phyloP scores from a whole-genome alignment of 2,888 invertebrate genomes.

The Caenorhabditis sinica region DNA sequence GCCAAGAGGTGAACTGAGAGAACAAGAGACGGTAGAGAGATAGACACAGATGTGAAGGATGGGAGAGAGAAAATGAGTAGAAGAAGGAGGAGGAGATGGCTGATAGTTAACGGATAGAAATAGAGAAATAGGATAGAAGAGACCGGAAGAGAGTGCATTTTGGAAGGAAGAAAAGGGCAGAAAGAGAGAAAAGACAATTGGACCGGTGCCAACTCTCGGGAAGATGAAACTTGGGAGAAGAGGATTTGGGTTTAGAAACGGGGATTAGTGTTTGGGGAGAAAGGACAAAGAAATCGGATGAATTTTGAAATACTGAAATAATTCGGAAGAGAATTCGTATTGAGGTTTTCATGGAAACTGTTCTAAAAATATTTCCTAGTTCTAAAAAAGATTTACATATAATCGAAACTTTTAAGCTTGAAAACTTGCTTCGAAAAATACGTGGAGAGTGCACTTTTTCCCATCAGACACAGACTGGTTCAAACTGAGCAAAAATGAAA shows the following conservation, averaged over 20 bases:
- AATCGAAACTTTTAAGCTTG: too few relatives aligned
- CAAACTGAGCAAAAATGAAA: too few relatives aligned
- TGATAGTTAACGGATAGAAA: constrained; percentile 6
- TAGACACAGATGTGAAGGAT: constrained; percentile 48
- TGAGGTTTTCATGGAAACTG: neutral
- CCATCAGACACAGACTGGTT: too few relatives aligned
- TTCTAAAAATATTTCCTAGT: too few relatives aligned
- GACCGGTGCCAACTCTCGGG: constrained; percentile 59
- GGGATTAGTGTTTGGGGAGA: neutral
- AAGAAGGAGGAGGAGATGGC: too few relatives aligned
- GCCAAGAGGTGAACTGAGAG: constrained; percentile 48
- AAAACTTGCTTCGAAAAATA: too few relatives aligned
- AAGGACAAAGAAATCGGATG: too few relatives aligned
- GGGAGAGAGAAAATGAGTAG: too few relatives aligned
- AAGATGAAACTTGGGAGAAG: neutral
- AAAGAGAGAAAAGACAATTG: constrained; percentile 28
- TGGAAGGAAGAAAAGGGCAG: constrained; percentile 5
- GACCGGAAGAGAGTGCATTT: constrained; percentile 9
- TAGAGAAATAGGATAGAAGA: neutral
- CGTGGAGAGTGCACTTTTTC: too few relatives aligned
- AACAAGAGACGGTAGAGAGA: neutral
- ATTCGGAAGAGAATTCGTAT: too few relatives aligned
- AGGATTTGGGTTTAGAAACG: neutral
- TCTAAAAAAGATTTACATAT: too few relatives aligned
- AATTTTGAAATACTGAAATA: neutral